A percentile compares a stretch with the other conserved stretches of the same genome.
phyloP scores from a whole-genome alignment of 2,113 vertebrate species.

The Scytalopus superciliaris region DNA sequence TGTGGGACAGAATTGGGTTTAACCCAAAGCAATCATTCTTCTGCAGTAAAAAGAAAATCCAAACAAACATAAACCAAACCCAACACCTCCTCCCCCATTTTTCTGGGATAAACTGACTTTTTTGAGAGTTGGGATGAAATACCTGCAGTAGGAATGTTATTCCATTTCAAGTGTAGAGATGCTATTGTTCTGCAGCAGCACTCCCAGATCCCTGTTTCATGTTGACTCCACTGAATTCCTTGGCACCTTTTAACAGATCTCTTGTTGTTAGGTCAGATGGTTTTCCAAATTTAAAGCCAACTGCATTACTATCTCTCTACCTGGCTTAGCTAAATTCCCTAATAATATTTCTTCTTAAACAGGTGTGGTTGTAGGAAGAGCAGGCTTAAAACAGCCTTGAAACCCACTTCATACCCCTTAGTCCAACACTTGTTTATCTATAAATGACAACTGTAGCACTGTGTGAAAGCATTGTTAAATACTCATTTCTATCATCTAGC shows the following conservation, averaged over 20 bases:
- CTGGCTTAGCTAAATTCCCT: background rate
- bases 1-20: background rate
- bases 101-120: background rate
- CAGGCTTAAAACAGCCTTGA: conserved; percentile 31
- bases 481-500: background rate
- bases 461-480: conserved; percentile 23
- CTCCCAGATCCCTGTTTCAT: background rate
- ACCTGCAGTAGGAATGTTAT: background rate
- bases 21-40: background rate
- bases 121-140: background rate
- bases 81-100: background rate
- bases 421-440: background rate
- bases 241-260: background rate
- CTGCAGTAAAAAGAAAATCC: background rate
- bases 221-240: background rate
- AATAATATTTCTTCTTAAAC: background rate
- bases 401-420: background rate
- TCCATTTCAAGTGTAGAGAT: background rate
- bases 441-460: background rate
- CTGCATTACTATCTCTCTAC: background rate
- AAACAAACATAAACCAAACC: background rate
- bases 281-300: background rate
- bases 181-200: background rate
- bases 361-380: background rate
- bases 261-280: background rate